Evolutionary conservation across 2,113 vertebrate species (phyloP).

Genomic region (Apeltes quadracus): DNA sequence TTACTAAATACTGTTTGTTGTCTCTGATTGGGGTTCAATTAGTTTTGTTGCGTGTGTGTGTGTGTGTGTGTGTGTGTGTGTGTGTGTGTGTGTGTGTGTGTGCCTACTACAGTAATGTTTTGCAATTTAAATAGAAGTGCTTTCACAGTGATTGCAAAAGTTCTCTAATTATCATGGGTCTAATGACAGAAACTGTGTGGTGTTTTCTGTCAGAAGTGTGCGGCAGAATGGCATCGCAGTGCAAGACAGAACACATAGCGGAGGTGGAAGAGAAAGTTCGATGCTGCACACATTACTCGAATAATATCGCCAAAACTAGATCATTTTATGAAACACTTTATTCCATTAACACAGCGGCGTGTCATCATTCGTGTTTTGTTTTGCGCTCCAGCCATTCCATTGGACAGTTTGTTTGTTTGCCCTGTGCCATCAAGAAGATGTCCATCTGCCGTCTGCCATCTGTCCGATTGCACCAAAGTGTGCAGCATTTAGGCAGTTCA

Average conservation of each 20-base stretch:
- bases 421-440: background rate
- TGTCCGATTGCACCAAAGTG: background rate
- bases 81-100: no score
- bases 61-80: background rate
- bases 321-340: background rate
- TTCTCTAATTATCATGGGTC: background rate
- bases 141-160: slow-evolving; percentile 1
- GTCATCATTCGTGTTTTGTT: background rate
- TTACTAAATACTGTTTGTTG: background rate
- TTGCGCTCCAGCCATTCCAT: background rate
- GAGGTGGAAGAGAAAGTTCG: background rate
- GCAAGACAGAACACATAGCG: background rate
- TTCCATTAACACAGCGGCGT: background rate
- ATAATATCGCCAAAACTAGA: background rate
- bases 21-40: background rate
- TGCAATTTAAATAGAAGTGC: background rate
- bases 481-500: background rate
- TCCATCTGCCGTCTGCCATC: background rate
- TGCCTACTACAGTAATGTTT: background rate
- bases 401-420: background rate
- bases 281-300: background rate
- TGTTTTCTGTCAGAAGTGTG: background rate
- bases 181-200: background rate
- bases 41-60: background rate
- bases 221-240: background rate